Conservation (phyloP, 1,140 invertebrate genomes). For the Leptopilina boulardi region DNA sequence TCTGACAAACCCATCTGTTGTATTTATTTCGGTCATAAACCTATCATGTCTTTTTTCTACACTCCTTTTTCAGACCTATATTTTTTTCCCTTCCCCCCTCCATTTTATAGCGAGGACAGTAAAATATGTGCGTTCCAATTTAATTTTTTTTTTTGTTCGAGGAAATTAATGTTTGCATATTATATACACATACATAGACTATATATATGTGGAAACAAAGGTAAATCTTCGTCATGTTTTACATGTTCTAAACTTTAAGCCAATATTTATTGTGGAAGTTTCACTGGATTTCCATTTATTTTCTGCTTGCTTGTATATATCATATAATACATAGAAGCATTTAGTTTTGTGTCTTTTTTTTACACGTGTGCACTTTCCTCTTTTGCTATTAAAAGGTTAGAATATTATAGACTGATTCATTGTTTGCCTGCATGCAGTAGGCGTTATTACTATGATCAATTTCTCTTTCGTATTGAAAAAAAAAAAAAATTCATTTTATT, state of each 20-base stretch:
- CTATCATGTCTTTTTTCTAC: not conserved
- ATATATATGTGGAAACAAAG: too few species aligned
- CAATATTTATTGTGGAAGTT: conserved; percentile 20
- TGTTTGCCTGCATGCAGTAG: conserved; percentile 9
- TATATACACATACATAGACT: too few species aligned
- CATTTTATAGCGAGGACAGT: not conserved
- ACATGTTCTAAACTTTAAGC: not conserved
- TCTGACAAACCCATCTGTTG: conserved; percentile 1
- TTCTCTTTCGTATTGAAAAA: not conserved
- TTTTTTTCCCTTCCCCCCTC: not conserved
- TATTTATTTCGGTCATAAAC: conserved; percentile 24
- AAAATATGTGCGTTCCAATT: not conserved
- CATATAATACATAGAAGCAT: not conserved
- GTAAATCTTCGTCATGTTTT: not conserved
- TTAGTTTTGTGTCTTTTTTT: not conserved
- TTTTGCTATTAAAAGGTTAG: not conserved
- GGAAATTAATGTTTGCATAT: not conserved
- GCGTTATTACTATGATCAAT: conserved; percentile 11
- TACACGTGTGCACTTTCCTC: not conserved
- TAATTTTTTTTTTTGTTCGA: conserved; percentile 18
- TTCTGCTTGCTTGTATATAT: not conserved
- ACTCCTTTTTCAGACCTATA: not conserved
- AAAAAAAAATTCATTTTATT: not conserved
- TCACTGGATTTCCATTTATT: not conserved
- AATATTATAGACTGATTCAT: conserved; percentile 24